Conservation (phyloP, 2,797 vertebrate species). For the Cyprinodon diabolis region DNA sequence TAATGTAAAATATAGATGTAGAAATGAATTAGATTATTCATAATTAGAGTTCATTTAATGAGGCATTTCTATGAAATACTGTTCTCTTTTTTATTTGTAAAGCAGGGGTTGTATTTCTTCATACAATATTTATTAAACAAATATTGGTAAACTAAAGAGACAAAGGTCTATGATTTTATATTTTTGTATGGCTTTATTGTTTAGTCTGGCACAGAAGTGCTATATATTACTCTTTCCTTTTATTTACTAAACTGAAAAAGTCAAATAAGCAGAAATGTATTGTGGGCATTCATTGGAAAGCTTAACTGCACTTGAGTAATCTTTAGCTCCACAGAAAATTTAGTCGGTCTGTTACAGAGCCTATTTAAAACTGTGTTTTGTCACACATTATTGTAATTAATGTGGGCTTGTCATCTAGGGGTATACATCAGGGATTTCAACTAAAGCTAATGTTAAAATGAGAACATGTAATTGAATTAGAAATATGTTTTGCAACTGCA, state of each 20-base stretch:
- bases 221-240: not conserved
- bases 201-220: not conserved
- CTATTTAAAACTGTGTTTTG: conserved; percentile 13
- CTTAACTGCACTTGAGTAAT: conserved; percentile 14
- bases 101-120: not conserved
- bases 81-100: not conserved
- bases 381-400: conserved; percentile 29
- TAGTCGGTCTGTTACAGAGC: conserved; percentile 4
- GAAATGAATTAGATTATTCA: too few relatives aligned
- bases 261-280: conserved; percentile 21
- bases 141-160: not conserved
- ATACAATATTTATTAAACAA: not conserved
- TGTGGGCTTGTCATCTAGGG: conserved; percentile 7
- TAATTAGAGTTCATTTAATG: not conserved
- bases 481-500: not conserved
- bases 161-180: not conserved
- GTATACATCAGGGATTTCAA: conserved; percentile 18
- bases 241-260: conserved; percentile 23
- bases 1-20: too few relatives aligned
- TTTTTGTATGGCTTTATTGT: not conserved
- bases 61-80: not conserved
- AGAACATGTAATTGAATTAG: conserved; percentile 40
- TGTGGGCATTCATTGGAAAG: conserved; percentile 11
- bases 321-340: conserved; percentile 28
- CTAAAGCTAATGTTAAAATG: conserved; percentile 20